These are phyloP conservation scores for Lymantria dispar DNA, from an alignment of 2,888 invertebrate species.

Conservation along the genomic window DNA sequence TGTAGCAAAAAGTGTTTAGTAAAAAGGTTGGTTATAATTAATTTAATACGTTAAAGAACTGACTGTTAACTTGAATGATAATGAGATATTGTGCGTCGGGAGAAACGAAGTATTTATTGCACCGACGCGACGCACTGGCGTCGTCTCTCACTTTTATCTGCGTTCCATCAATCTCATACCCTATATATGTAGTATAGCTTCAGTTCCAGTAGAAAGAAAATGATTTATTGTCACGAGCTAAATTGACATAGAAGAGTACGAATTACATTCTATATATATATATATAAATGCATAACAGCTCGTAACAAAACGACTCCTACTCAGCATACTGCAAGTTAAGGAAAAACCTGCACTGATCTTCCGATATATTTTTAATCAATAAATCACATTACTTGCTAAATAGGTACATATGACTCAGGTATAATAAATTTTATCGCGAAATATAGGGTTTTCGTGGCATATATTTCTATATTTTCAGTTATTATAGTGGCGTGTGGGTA, in stretches of 20 bases:
- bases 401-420: no score
- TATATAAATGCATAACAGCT: no score
- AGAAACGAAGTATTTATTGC: constrained; percentile 59
- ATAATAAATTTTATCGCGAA: no score
- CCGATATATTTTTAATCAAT: background rate
- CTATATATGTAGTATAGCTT: constrained; percentile 5
- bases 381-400: background rate
- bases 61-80: constrained; percentile 47
- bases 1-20: background rate
- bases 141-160: constrained; percentile 32
- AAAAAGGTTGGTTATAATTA: background rate
- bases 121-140: constrained; percentile 55
- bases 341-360: no score
- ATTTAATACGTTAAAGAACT: constrained; percentile 20
- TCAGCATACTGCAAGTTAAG: no score
- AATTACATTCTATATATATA: no score
- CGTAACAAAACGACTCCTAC: no score
- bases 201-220: constrained; percentile 14
- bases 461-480: no score
- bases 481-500: no score
- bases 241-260: no score
- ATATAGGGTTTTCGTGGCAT: no score
- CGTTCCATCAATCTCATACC: constrained; percentile 25
- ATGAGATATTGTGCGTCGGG: constrained; percentile 48
- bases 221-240: no score